Conservation (phyloP, 2,888 invertebrate genomes). For the Xestia sexstrigata region DNA sequence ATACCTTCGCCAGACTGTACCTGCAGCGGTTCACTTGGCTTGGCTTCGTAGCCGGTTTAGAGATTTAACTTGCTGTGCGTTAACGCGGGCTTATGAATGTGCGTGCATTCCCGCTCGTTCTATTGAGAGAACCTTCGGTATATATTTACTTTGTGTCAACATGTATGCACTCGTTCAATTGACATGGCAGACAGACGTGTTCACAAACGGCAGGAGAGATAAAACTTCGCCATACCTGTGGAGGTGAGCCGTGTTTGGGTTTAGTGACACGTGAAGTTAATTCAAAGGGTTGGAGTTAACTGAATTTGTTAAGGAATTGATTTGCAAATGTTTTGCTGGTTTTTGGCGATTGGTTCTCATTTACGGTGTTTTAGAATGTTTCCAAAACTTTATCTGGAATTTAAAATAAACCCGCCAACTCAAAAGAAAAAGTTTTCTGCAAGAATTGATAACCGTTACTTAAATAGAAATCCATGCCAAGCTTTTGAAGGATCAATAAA, state of each 20-base stretch:
- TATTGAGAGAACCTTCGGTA: slow-evolving; percentile 13
- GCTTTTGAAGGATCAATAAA: background rate
- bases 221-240: slow-evolving; percentile 55
- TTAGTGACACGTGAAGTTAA: slow-evolving; percentile 41
- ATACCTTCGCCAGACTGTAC: background rate
- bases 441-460: background rate
- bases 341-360: background rate
- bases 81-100: background rate
- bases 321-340: slow-evolving; percentile 17
- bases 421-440: background rate
- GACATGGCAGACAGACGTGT: slow-evolving; percentile 55
- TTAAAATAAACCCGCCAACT: background rate
- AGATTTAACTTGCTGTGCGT: background rate
- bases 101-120: background rate
- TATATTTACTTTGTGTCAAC: background rate
- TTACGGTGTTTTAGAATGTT: background rate
- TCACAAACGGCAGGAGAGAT: slow-evolving; percentile 50
- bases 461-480: background rate
- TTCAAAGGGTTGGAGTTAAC: slow-evolving; percentile 44
- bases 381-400: background rate
- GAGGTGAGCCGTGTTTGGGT: slow-evolving; percentile 36
- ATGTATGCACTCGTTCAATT: slow-evolving; percentile 64
- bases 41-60: background rate
- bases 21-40: background rate
- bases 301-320: slow-evolving; percentile 29